phyloP scores from a whole-genome alignment of 2,888 invertebrate species.

The Aricia artaxerxes region DNA sequence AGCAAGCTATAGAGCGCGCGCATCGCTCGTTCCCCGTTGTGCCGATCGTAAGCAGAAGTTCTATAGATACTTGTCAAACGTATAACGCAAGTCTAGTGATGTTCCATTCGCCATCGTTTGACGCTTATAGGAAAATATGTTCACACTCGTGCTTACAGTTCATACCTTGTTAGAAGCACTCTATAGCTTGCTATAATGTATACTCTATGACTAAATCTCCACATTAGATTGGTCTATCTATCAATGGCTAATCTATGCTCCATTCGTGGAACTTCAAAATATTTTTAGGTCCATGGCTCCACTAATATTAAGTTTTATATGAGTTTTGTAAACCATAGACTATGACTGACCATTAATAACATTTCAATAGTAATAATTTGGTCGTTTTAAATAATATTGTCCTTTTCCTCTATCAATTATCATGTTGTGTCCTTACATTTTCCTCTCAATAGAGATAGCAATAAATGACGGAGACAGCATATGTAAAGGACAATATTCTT shows the following conservation, averaged over 20 bases:
- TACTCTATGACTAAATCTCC: slow-evolving; percentile 70
- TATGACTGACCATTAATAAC: slow-evolving; percentile 17
- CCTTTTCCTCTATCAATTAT: not conserved
- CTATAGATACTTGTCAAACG: no score
- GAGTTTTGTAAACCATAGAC: not conserved
- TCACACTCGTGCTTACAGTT: no score
- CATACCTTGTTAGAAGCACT: no score
- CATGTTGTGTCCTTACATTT: not conserved
- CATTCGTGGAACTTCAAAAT: not conserved
- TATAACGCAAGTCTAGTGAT: no score
- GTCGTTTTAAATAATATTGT: not conserved
- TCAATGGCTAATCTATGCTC: not conserved
- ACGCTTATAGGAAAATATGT: no score
- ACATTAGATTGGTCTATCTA: not conserved
- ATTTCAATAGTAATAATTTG: not conserved
- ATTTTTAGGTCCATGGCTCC: not conserved
- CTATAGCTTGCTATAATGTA: no score
- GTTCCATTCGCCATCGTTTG: no score
- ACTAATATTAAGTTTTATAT: not conserved
- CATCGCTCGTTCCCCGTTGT: no score
- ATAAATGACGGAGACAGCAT: not conserved
- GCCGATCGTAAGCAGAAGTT: no score
- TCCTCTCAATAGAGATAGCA: not conserved
- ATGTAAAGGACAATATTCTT: slow-evolving; percentile 23
- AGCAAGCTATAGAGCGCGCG: no score